Evolutionary conservation across 2,797 vertebrate genomes (phyloP), one percentile per base, ranked within the genome.

Genomic region (Ptychadena robeensis): DNA sequence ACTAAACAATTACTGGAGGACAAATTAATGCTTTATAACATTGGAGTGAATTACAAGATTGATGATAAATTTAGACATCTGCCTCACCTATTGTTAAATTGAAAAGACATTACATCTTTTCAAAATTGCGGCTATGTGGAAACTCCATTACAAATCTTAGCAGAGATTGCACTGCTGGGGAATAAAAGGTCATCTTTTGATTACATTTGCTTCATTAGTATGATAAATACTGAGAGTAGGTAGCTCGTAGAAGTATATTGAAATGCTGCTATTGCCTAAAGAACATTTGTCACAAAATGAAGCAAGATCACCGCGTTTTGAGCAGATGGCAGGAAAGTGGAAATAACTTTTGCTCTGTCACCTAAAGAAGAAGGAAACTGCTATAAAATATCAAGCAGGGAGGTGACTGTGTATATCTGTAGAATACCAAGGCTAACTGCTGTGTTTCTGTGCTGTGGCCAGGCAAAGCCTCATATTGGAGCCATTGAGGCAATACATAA

Each of bases 41-140:
- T 53, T 53, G 15, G 18, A 53, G 44, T 53, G 3, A 53, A 53
- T 53, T 22, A 53, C 4, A 53, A n/a, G 44, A 53, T 53, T 53
- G 18, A 53, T 53, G 44, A 53, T 53, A 22, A 53, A 5, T 53
- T 53, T n/a, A 53, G 5, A 53, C 18, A 53, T 53, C 44, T 53
- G 44, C 44, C 18, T n/a, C 18, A 22, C 44, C 44, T 53, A 37
- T 70, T 79, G 66, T 44, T 14, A 61, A 79, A n/a, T 69, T 79
- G 65, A 79, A 77, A 77, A 66, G 63, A 18, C 40, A 57, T 35
- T 53, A 69, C 53, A 67, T 67, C 6, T 70, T 34, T 79, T 38
- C 38, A 44, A 79, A 79, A 79, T 69, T 70, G 48, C 44, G 14
- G 30, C 32, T 22, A 32, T 59, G 77, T 53, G 77, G 69, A 70